phyloP scores from a whole-genome alignment of 2,797 vertebrate species.

The Hozukius guyotensis region DNA sequence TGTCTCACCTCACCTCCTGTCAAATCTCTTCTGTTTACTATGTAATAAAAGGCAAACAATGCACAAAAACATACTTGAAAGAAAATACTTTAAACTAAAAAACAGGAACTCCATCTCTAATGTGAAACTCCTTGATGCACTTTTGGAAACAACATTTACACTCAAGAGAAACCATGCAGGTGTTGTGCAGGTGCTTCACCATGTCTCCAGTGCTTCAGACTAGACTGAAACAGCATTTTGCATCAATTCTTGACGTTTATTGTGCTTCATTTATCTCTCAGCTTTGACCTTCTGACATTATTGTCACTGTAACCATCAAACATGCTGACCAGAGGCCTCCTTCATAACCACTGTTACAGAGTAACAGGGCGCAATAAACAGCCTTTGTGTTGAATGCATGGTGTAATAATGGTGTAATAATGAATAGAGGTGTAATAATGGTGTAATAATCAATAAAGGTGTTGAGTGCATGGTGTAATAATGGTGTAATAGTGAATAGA shows the following conservation, averaged over 20 bases:
- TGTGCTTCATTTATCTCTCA: neutral
- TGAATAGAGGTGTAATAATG: no score
- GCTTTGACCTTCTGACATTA: neutral
- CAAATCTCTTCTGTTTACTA: neutral
- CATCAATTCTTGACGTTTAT: neutral
- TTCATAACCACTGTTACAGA: neutral
- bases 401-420: constrained; percentile 8
- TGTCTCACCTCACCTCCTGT: neutral
- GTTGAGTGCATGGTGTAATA: no score
- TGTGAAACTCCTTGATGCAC: neutral
- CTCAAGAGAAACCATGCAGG: neutral
- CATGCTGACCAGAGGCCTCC: neutral
- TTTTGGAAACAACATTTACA: neutral
- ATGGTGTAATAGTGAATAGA: constrained; percentile 8
- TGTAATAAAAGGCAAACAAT: neutral
- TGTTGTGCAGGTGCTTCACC: neutral
- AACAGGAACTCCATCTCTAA: neutral
- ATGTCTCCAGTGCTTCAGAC: neutral
- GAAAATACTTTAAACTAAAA: neutral
- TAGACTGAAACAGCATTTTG: neutral
- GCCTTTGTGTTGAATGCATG: constrained; percentile 4
- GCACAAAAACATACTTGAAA: neutral
- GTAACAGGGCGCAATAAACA: neutral
- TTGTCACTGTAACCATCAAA: neutral
- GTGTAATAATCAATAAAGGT: no score